Conservation (phyloP, 2,888 invertebrate genomes). For the Xylota segnis region DNA sequence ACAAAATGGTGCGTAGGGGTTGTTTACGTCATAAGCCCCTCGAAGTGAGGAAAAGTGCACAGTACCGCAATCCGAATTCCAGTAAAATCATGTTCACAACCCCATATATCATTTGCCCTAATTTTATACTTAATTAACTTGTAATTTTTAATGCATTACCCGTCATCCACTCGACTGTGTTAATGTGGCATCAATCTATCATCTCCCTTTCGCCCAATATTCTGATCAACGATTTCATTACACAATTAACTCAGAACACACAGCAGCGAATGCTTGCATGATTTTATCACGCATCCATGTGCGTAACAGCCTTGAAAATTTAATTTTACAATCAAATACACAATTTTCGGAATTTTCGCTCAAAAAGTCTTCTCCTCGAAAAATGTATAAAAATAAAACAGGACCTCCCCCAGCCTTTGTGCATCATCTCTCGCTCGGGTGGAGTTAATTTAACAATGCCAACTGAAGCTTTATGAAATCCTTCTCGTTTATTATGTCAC, state of each 20-base stretch:
- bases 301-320: constrained; percentile 56
- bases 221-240: constrained; percentile 15
- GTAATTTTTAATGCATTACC: constrained; percentile 24
- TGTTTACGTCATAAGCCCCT: too few relatives aligned
- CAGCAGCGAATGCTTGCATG: constrained; percentile 4
- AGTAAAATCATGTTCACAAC: not conserved
- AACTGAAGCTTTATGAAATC: constrained; percentile 10
- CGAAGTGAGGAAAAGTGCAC: too few relatives aligned
- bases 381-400: too few relatives aligned
- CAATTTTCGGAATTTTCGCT: constrained; percentile 34
- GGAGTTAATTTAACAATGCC: constrained; percentile 46
- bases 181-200: constrained; percentile 17
- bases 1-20: too few relatives aligned
- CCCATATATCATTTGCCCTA: not conserved
- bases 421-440: constrained; percentile 53
- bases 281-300: not conserved
- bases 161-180: constrained; percentile 8
- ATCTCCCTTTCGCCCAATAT: not conserved
- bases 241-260: constrained; percentile 10
- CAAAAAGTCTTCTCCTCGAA: not conserved
- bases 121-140: constrained; percentile 38
- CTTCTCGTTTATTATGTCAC: constrained; percentile 26
- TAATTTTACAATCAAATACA: constrained; percentile 58
- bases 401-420: not conserved
- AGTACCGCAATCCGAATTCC: too few relatives aligned